Percentiles rank a stretch among this genome's conserved stretches.
Conservation (phyloP, 2,113 vertebrate genomes). For the Emydocephalus ijimae region DNA sequence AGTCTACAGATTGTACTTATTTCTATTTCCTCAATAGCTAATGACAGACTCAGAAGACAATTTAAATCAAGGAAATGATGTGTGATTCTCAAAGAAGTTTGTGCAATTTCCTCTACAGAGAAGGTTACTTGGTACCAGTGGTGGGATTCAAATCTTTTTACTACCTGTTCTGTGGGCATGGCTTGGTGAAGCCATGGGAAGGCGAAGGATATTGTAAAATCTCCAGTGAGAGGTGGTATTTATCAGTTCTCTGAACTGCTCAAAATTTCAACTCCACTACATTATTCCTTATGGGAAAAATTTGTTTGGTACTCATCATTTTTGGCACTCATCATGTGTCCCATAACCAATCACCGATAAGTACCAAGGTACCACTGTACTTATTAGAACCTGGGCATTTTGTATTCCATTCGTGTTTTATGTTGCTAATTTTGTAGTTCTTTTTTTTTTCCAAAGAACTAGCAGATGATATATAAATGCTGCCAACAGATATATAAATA, state of each 20-base stretch:
- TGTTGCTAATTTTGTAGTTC: neutral
- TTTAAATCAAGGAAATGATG: neutral
- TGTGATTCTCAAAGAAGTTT: neutral
- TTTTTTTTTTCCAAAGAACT: neutral
- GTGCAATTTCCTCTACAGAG: neutral
- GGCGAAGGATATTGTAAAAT: too few species aligned
- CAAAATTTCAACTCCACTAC: neutral
- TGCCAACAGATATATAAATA: neutral
- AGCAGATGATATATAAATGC: neutral
- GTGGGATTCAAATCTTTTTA: too few species aligned
- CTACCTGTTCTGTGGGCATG: too few species aligned
- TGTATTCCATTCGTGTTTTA: neutral
- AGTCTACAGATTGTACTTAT: neutral
- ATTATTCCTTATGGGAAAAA: neutral
- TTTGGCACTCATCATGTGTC: neutral
- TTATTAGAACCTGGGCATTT: neutral
- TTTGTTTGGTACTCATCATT: neutral
- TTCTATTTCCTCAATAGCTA: neutral
- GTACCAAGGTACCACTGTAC: neutral
- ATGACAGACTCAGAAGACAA: neutral
- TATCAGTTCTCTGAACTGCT: too few species aligned
- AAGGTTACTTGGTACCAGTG: neutral
- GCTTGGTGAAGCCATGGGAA: too few species aligned
- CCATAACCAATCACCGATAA: neutral
- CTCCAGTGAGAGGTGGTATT: too few species aligned